Evolutionary conservation across 2,888 invertebrate species (phyloP).

Genomic region (Drosophila parthenogenetica): DNA sequence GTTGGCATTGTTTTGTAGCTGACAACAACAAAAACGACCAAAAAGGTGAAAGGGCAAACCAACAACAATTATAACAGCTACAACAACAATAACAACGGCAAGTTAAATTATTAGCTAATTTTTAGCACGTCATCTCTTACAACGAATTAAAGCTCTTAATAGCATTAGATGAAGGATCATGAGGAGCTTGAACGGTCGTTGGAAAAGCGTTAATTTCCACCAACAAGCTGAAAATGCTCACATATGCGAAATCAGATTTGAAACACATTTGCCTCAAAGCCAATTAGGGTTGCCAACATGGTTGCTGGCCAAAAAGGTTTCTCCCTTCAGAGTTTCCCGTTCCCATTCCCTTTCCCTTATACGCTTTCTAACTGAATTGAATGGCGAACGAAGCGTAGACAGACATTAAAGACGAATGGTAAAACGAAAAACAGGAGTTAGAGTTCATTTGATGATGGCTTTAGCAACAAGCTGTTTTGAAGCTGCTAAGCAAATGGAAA

Average conservation of each 20-base stretch:
- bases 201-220: slow-evolving; percentile 21
- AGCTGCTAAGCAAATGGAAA: slow-evolving; percentile 8
- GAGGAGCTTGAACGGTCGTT: slow-evolving; percentile 12
- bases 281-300: slow-evolving; percentile 60
- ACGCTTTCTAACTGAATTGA: neutral
- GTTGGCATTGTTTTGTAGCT: slow-evolving; percentile 26
- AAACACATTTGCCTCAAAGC: slow-evolving; percentile 67
- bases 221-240: slow-evolving; percentile 22
- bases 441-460: slow-evolving; percentile 19
- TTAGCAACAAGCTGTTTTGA: slow-evolving; percentile 23
- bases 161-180: slow-evolving; percentile 11
- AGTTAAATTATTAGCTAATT: neutral
- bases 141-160: slow-evolving; percentile 43
- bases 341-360: neutral
- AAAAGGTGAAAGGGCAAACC: slow-evolving; percentile 24
- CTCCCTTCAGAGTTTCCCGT: slow-evolving; percentile 23
- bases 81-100: neutral
- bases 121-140: neutral
- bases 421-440: neutral
- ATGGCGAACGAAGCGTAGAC: slow-evolving; percentile 8
- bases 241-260: slow-evolving; percentile 59
- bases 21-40: slow-evolving; percentile 10
- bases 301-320: slow-evolving; percentile 63
- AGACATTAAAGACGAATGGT: slow-evolving; percentile 1
- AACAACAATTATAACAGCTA: slow-evolving; percentile 12